Base-by-base conservation (phyloP, 2,797 vertebrate species). In the Monodelphis domestica region DNA sequence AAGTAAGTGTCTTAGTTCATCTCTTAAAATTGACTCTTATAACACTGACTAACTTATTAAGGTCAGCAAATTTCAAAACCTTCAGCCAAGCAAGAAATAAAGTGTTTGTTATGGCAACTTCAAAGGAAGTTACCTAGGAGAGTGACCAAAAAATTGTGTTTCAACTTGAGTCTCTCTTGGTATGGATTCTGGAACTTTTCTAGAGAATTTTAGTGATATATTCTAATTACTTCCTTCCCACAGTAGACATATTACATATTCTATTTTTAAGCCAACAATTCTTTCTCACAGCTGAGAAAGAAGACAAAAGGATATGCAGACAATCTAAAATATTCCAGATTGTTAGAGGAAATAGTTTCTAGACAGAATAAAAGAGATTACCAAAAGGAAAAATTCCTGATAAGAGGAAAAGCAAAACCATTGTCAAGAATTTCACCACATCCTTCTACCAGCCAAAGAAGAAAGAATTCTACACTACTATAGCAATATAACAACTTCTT, bases 1-100 rank as follows among this genome's bases (percentile, higher is more conserved):
- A 96, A 97, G 96, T 96, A 96, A 97, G 96, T 97, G 94, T 96
- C 33, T 96, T 45, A 52, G 30, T 12, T 51, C 52, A 91, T 84
- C 91, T 54, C 70, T 78, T 93, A 95, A 96, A 91, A 94, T 28
- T 55, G 96, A 95, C 88, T 90, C 12, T 63, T n/a, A n/a, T n/a
- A n/a, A n/a, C n/a, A n/a, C n/a, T n/a, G n/a, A n/a, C 33, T 63
- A n/a, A 63, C 15, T 63, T 63, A 91, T 63, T 63, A 91, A 54
- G 89, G 89, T 89, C 89, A 54, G 78, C 59, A 88, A 15, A 59
- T 54, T 56, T 70, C 91, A 90, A 84, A 87, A 63, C 59, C 33
- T 70, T 59, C 96, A 88, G 45, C 17, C 0, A 0, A 53, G 52
- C 87, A 94, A 15, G 59, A 38, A 88, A 92, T 54, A 89, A 93